phyloP scores from a whole-genome alignment of 2,113 vertebrate species.

The Mustelus asterias region DNA sequence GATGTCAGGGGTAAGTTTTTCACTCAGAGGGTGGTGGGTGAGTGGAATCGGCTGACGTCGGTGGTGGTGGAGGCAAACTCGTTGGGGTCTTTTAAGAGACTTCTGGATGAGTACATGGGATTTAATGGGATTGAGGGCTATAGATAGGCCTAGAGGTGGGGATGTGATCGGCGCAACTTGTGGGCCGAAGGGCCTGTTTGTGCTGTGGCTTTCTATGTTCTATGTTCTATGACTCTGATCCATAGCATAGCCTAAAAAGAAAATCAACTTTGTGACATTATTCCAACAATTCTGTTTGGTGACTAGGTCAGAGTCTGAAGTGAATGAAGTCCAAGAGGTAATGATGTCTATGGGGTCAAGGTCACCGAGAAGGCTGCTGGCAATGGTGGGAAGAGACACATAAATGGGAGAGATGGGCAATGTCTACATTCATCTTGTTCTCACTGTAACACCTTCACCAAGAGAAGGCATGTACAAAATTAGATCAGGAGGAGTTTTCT shows the following conservation, averaged over 20 bases:
- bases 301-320: neutral
- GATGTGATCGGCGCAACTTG: too few relatives aligned
- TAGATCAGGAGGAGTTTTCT: neutral
- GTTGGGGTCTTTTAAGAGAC: too few relatives aligned
- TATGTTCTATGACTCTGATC: too few relatives aligned
- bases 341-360: neutral
- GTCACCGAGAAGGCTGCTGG: neutral
- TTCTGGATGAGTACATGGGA: too few relatives aligned
- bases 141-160: too few relatives aligned
- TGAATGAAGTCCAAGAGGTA: neutral
- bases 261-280: neutral
- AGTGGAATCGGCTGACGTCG: too few relatives aligned
- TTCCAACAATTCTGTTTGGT: neutral
- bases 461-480: neutral
- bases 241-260: neutral
- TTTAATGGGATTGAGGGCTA: too few relatives aligned
- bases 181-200: too few relatives aligned
- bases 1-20: too few relatives aligned
- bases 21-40: too few relatives aligned
- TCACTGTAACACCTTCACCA: neutral
- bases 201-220: too few relatives aligned
- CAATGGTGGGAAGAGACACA: neutral
- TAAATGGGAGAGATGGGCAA: neutral
- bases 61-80: too few relatives aligned
- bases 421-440: neutral